Evolutionary conservation across 2,888 invertebrate genomes (phyloP).

Genomic region (Ctenicera cuprea): DNA sequence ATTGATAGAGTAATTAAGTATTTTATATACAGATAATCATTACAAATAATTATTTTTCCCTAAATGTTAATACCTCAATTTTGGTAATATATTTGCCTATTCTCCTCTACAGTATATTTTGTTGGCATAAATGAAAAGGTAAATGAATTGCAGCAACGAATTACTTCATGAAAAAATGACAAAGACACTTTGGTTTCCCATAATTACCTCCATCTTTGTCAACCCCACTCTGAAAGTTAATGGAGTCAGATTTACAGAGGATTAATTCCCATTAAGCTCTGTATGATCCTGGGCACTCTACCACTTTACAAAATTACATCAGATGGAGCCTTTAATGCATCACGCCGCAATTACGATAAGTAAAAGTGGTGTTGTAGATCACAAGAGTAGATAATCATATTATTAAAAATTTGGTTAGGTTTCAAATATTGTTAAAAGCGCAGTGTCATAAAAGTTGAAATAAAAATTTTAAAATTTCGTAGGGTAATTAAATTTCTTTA

Average conservation of each 20-base stretch:
- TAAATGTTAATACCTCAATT: too few species aligned
- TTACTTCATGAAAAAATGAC: constrained; percentile 1
- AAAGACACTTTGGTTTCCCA: neutral
- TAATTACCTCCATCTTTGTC: constrained; percentile 5
- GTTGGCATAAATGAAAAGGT: too few species aligned
- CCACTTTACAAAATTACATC: constrained; percentile 7
- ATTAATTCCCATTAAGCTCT: constrained; percentile 2
- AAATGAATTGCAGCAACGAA: neutral
- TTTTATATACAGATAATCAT: too few species aligned
- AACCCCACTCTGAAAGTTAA: constrained; percentile 6
- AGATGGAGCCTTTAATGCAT: neutral
- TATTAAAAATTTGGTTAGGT: too few species aligned
- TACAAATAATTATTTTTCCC: too few species aligned
- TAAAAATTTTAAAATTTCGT: too few species aligned
- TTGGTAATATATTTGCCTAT: too few species aligned
- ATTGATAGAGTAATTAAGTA: too few species aligned
- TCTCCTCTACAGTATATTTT: too few species aligned
- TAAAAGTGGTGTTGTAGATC: neutral
- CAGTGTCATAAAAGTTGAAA: too few species aligned
- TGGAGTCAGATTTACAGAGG: constrained; percentile 4
- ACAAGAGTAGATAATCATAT: neutral
- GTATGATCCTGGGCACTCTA: constrained; percentile 4
- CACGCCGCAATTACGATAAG: neutral
- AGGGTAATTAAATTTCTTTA: too few species aligned
- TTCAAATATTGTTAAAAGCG: too few species aligned